Percentiles rank a stretch among this genome's conserved stretches.
Evolutionary conservation across 2,888 invertebrate species (phyloP).

Genomic region (Heliconius aoede): DNA sequence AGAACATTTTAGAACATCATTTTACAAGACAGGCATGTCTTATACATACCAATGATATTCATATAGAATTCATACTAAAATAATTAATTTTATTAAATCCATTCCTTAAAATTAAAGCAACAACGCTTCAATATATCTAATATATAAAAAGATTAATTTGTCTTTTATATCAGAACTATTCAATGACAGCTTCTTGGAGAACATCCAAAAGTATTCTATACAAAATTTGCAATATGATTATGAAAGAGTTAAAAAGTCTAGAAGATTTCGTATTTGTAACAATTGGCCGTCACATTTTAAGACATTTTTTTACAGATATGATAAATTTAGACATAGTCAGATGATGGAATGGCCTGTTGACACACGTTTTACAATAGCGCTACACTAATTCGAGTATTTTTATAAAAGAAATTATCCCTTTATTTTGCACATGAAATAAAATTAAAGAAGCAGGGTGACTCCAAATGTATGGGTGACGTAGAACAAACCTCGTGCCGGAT

Average conservation of each 20-base stretch:
- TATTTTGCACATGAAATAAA: constrained; percentile 60
- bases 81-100: background rate
- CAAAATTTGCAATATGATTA: constrained; percentile 9
- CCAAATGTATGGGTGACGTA: constrained; percentile 79
- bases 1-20: constrained; percentile 79
- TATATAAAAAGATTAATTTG: background rate
- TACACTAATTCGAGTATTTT: constrained; percentile 16
- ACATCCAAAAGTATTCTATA: constrained; percentile 15
- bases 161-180: constrained; percentile 14
- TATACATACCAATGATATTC: constrained; percentile 30
- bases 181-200: constrained; percentile 23
- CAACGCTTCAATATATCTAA: background rate
- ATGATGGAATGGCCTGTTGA: constrained; percentile 17
- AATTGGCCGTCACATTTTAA: constrained; percentile 8
- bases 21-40: constrained; percentile 64
- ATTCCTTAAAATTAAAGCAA: background rate
- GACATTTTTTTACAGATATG: constrained; percentile 11
- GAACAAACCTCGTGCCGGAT: constrained; percentile 69
- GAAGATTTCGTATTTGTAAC: constrained; percentile 17
- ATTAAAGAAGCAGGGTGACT: constrained; percentile 66
- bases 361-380: constrained; percentile 18
- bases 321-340: constrained; percentile 18
- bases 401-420: constrained; percentile 35
- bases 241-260: constrained; percentile 20
- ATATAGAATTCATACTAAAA: background rate